Conservation (phyloP, 2,888 invertebrate genomes). For the Tribolium freemani region DNA sequence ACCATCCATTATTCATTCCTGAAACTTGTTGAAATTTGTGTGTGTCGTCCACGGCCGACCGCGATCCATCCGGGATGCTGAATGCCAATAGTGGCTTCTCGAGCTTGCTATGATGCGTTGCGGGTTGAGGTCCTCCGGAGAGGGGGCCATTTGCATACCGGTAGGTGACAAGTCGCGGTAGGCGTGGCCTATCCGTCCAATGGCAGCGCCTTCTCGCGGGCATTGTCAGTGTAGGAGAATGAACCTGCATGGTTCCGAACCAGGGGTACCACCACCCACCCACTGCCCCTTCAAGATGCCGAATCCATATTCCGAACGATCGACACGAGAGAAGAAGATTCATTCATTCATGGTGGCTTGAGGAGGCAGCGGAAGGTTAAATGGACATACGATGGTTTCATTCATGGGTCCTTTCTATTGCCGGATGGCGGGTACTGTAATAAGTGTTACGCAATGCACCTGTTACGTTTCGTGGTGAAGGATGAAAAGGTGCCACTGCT, state of each 20-base stretch:
- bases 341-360: slow-evolving; percentile 23
- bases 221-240: slow-evolving; percentile 63
- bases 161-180: slow-evolving; percentile 69
- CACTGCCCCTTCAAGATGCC: slow-evolving; percentile 52
- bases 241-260: slow-evolving; percentile 66
- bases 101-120: slow-evolving; percentile 37
- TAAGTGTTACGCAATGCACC: background rate
- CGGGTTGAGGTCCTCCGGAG: slow-evolving; percentile 50
- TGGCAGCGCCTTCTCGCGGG: slow-evolving; percentile 59
- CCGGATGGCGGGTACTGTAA: too few species aligned
- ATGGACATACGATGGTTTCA: background rate
- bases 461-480: background rate
- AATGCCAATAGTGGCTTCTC: slow-evolving; percentile 46
- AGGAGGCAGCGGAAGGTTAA: background rate
- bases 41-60: slow-evolving; percentile 16
- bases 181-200: slow-evolving; percentile 65
- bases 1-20: slow-evolving; percentile 27
- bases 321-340: background rate
- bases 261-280: slow-evolving; percentile 60
- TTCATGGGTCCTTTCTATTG: background rate
- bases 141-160: slow-evolving; percentile 69
- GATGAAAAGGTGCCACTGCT: background rate
- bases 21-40: slow-evolving; percentile 20
- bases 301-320: slow-evolving; percentile 54
- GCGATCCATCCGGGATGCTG: slow-evolving; percentile 35